phyloP scores from a whole-genome alignment of 2,888 invertebrate genomes.

The Graphium colonna region DNA sequence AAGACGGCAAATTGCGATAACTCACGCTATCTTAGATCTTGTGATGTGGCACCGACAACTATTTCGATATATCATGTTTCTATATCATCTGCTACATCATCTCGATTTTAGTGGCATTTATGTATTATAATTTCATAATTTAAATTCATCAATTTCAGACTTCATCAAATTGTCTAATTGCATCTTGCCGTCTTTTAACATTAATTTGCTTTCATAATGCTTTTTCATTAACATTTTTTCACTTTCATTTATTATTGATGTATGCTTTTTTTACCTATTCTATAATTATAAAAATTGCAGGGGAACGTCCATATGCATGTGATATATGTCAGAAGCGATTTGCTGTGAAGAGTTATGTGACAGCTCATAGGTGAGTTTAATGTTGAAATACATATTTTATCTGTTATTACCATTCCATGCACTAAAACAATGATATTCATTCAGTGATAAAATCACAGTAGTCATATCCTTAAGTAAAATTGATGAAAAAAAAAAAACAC shows the following conservation, averaged over 20 bases:
- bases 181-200: slow-evolving; percentile 79
- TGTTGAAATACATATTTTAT: no score
- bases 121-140: slow-evolving; percentile 61
- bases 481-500: no score
- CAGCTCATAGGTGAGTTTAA: slow-evolving; percentile 82
- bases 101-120: slow-evolving; percentile 53
- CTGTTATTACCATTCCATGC: no score
- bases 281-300: slow-evolving; percentile 46
- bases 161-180: slow-evolving; percentile 65
- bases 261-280: not conserved
- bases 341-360: slow-evolving; percentile 90
- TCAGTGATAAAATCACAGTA: no score
- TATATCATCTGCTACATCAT: slow-evolving; percentile 66
- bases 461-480: no score
- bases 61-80: slow-evolving; percentile 39
- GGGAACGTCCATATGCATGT: slow-evolving; percentile 88
- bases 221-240: slow-evolving; percentile 34
- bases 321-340: slow-evolving; percentile 90
- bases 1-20: slow-evolving; percentile 76
- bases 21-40: slow-evolving; percentile 47
- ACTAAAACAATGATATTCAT: no score
- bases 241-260: slow-evolving; percentile 34
- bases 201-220: slow-evolving; percentile 52
- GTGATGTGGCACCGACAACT: slow-evolving; percentile 78
- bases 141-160: slow-evolving; percentile 68